Percentiles rank a stretch among this genome's conserved stretches.
These are phyloP conservation scores for Melanargia galathea DNA, from an alignment of 2,888 invertebrate genomes.

Conservation along the genomic window DNA sequence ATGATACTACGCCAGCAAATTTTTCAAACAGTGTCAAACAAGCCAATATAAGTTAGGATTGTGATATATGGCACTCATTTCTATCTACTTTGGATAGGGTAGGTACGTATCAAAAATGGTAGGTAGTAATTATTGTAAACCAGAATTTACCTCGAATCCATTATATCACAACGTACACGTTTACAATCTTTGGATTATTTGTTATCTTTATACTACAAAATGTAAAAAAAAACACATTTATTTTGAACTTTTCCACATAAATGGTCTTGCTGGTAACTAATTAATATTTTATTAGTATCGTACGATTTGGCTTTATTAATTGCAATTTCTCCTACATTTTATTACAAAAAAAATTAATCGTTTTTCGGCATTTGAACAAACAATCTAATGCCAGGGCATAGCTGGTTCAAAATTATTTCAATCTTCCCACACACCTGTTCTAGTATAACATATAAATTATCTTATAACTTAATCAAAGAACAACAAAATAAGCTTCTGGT, in stretches of 20 bases:
- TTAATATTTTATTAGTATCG: not conserved
- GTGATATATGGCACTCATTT: conserved; percentile 39
- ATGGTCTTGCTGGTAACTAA: not conserved
- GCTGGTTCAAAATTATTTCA: not conserved
- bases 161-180: conserved; percentile 37
- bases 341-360: not conserved
- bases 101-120: conserved; percentile 29
- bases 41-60: conserved; percentile 36
- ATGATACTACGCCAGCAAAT: conserved; percentile 37
- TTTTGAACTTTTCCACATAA: not conserved
- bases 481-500: too few species aligned
- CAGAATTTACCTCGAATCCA: conserved; percentile 34
- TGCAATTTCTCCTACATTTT: not conserved
- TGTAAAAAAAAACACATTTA: too few species aligned
- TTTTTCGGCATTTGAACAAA: not conserved
- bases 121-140: conserved; percentile 24
- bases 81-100: conserved; percentile 38
- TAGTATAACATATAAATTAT: too few species aligned
- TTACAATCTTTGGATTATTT: conserved; percentile 10
- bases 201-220: too few species aligned
- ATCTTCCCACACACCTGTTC: too few species aligned
- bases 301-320: not conserved
- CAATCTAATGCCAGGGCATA: not conserved
- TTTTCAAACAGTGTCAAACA: conserved; percentile 36
- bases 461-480: too few species aligned